Evolutionary conservation across 2,888 invertebrate genomes (phyloP).

Genomic region (Netelia inedita): DNA sequence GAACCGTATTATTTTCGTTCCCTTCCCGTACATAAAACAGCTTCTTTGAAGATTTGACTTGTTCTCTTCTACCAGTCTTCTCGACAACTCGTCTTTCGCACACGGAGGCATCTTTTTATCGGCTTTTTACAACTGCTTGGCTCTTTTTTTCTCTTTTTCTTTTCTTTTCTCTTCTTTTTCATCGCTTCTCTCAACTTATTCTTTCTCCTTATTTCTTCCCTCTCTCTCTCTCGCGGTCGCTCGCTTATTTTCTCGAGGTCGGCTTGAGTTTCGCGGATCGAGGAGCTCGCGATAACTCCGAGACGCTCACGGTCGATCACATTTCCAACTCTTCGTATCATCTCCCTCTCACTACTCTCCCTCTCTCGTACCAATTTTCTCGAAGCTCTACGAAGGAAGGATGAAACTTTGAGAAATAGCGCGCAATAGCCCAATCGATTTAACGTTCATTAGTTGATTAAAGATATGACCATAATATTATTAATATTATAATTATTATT

Average conservation of each 20-base stretch:
- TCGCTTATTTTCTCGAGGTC: slow-evolving; percentile 36
- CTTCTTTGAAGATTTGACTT: not conserved
- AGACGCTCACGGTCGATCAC: slow-evolving; percentile 24
- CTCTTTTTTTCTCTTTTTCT: slow-evolving; percentile 3
- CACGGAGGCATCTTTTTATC: slow-evolving; percentile 22
- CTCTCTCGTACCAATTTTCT: not conserved
- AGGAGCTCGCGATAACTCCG: slow-evolving; percentile 36
- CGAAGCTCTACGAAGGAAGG: not conserved
- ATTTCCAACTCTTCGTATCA: slow-evolving; percentile 19
- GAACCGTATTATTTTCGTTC: not conserved
- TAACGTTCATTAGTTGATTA: not conserved
- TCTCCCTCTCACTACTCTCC: not conserved
- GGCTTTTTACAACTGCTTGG: not conserved
- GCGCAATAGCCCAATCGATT: not conserved
- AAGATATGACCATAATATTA: not conserved
- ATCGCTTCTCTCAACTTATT: not conserved
- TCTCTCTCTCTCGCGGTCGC: not conserved
- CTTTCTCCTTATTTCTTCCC: not conserved
- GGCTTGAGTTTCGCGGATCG: slow-evolving; percentile 46
- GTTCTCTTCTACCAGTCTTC: not conserved
- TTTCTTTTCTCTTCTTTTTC: not conserved
- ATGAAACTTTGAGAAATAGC: not conserved
- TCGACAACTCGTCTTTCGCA: not conserved
- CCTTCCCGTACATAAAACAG: not conserved
- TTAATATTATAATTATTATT: slow-evolving; percentile 1